Base-by-base conservation (phyloP, 1,140 invertebrate species). In the Drosophila willistoni region DNA sequence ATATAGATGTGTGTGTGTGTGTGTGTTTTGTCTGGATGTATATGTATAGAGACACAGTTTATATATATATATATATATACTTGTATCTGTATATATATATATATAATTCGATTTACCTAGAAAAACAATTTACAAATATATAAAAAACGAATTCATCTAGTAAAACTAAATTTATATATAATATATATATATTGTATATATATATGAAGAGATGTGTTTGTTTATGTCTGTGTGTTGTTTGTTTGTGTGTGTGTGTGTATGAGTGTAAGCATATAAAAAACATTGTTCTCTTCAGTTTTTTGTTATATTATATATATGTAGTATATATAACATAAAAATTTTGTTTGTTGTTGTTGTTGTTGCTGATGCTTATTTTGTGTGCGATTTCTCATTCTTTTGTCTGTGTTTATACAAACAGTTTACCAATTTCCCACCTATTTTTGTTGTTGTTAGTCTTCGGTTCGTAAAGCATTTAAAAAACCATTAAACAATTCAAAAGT, bases 101-200 rank as follows among this genome's bases (percentile, higher is more conserved):
- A 74, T 74, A 83, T 90, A 87, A 87, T 90, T 91, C 73, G 84
- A 91, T 90, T 91, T 90, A 89, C 73, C 89, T 91, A 91, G 44
- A 62, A 81, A 89, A 89, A 89, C 84, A 89, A 86, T 91, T 91
- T 91, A 91, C 81, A 91, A 86, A 91, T 91, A 83, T 87, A 89
- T 89, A 89, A 89, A 87, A 77, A 89, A 86, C 80, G 79, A 90
- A 90, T 91, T 91, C 72, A 79, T 89, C 85, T 91, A 86, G 77
- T 91, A 75, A 84, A 91, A 83, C 77, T 82, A 72, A 74, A 77
- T 66, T 68, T 77, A 77, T 71, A 77, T 55, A 68, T 77, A 77
- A 65, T 73, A 47, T 61, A 54, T 61, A 39, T 68, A 44, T 68
- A 61, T n/a, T n/a, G n/a, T 36, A 36, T 63, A 22, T 22, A 22